Base-by-base conservation (phyloP, 2,797 vertebrate genomes). In the Cottoperca gobio region DNA sequence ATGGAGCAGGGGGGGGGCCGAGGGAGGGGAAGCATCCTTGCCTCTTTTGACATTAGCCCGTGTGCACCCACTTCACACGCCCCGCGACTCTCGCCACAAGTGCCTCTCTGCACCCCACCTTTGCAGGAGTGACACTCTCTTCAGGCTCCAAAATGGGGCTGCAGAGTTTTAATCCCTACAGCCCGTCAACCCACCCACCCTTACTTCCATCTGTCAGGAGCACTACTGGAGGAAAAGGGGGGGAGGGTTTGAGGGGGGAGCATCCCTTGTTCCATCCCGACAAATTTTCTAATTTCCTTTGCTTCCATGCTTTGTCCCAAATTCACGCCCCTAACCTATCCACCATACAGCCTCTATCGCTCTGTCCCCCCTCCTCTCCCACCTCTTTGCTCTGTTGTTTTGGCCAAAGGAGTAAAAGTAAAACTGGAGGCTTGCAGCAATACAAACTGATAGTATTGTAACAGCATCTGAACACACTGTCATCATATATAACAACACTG, bases 251-350 rank as follows among this genome's bases (percentile, higher is more conserved):
- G 10, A 21, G n/a, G 28, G 86, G 91, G 88, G 74, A 78, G 86
- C 91, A 91, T 92, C 93, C 87, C 91, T 88, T 90, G 94, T 95
- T 96, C 93, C 94, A 92, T 94, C 87, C 89, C 88, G 81, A 81
- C 87, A 73, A 88, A 93, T 94, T 93, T 94, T 95, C 91, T 94
- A 92, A 95, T 95, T 95, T 95, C 91, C 93, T 94, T 91, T 91
- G 90, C 92, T 81, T 94, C 90, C 82, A 86, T 85, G 89, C 91
- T 92, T 94, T 91, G 92, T 94, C 92, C 92, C 88, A 93, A 94
- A 94, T 92, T 93, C 93, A 93, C 91, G 86, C 93, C 91, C 93
- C 92, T 89, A 94, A 93, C 85, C 91, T 91, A 92, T 82, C 87
- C 87, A 89, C 89, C 89, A 83, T 91, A 86, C 83, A 90, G 79